phyloP scores from a whole-genome alignment of 2,113 vertebrate species.

The Equus quagga region DNA sequence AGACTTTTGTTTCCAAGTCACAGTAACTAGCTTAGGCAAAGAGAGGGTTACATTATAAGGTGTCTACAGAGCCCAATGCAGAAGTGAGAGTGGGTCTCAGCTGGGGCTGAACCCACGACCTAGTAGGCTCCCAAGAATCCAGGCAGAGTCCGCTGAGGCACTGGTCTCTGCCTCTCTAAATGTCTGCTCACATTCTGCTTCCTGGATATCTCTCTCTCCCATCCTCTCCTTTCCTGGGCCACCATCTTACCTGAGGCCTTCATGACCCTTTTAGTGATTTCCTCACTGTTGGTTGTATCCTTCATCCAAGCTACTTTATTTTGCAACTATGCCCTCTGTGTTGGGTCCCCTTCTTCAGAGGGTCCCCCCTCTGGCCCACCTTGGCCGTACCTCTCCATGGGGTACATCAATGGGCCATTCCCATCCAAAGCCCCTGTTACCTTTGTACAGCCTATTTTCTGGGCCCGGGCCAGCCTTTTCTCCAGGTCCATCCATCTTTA shows the following conservation, averaged over 20 bases:
- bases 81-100: not conserved
- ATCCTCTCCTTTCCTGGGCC: not conserved
- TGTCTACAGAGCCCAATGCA: not conserved
- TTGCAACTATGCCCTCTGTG: not conserved
- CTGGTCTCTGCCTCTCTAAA: not conserved
- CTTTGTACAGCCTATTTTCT: not conserved
- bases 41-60: not conserved
- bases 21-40: not conserved
- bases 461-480: not conserved
- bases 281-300: not conserved
- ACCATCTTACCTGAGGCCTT: not conserved
- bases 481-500: not conserved
- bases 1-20: not conserved
- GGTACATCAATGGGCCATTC: not conserved
- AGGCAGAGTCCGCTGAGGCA: not conserved
- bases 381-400: not conserved
- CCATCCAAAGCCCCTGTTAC: not conserved
- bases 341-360: not conserved
- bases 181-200: not conserved
- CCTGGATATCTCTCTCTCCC: not conserved
- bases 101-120: not conserved
- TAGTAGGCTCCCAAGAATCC: not conserved
- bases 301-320: not conserved
- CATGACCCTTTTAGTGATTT: not conserved
- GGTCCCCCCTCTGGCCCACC: rapidly evolving